Percentiles rank a stretch among this genome's conserved stretches.
phyloP scores from a whole-genome alignment of 2,888 invertebrate species.

The Latrodectus elegans region DNA sequence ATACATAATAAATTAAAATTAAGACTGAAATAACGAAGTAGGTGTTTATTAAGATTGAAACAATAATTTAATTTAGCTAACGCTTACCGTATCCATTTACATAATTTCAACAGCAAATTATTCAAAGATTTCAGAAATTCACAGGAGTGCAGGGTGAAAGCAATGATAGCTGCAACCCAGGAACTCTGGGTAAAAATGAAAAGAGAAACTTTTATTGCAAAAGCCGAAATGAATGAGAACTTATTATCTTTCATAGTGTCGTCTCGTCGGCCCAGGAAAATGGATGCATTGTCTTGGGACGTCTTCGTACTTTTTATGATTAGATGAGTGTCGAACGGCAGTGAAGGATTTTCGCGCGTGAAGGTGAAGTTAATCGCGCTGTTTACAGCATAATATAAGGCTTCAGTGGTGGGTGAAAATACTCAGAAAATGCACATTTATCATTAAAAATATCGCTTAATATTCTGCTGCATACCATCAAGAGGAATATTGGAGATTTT shows the following conservation, averaged over 20 bases:
- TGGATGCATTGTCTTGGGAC: conserved; percentile 26
- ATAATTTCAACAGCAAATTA: too few species aligned
- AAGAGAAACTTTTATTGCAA: conserved; percentile 33
- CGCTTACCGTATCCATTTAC: too few species aligned
- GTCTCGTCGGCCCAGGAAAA: conserved; percentile 17
- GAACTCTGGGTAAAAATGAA: neutral
- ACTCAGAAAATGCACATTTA: neutral
- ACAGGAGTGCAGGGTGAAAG: too few species aligned
- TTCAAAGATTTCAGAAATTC: too few species aligned
- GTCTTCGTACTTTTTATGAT: conserved; percentile 9
- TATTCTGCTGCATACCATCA: too few species aligned
- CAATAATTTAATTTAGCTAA: too few species aligned
- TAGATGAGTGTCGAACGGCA: neutral
- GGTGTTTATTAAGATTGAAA: too few species aligned
- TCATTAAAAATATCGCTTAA: too few species aligned
- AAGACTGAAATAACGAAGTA: too few species aligned
- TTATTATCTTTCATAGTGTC: neutral
- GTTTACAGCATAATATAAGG: neutral
- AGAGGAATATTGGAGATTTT: too few species aligned
- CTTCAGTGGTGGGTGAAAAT: neutral
- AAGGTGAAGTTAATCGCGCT: conserved; percentile 28
- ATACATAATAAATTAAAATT: too few species aligned
- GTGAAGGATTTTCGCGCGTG: conserved; percentile 16
- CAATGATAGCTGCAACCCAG: neutral
- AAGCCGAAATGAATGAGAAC: conserved; percentile 12